These are phyloP conservation scores for Zalophus californianus DNA, from an alignment of 2,797 vertebrate species.

Conservation along the genomic window DNA sequence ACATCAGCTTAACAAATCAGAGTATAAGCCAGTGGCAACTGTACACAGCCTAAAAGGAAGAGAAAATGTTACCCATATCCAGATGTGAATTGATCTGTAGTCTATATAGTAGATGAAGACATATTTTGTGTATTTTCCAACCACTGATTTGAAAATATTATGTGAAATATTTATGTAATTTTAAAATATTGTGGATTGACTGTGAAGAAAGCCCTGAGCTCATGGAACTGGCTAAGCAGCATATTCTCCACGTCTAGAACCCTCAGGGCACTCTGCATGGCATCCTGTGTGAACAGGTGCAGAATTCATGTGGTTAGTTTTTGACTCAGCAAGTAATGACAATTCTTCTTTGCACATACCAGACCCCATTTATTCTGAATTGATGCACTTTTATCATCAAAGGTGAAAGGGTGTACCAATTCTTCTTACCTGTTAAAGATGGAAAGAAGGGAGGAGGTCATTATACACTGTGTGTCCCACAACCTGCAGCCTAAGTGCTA, in stretches of 20 bases:
- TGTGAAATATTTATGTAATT: not conserved
- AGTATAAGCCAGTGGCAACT: not conserved
- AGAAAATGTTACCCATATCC: not conserved
- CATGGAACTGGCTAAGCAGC: not conserved
- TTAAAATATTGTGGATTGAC: not conserved
- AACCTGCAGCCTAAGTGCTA: not conserved
- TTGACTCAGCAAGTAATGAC: not conserved
- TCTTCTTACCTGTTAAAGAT: not conserved
- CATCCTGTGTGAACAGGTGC: not conserved
- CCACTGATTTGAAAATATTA: not conserved
- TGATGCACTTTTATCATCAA: not conserved
- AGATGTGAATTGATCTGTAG: not conserved
- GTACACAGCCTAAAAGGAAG: not conserved
- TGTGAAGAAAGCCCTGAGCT: not conserved
- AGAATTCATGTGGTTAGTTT: not conserved
- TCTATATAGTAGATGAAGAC: not conserved
- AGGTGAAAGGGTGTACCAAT: not conserved
- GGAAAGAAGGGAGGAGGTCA: not conserved
- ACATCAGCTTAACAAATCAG: not conserved
- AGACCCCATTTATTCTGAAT: not conserved
- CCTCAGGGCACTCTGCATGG: not conserved
- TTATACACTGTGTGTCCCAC: not conserved
- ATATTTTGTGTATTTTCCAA: not conserved
- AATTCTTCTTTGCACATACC: not conserved
- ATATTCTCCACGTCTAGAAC: not conserved